These are phyloP conservation scores for Leptodactylus fuscus DNA, from an alignment of 2,113 vertebrate species.

Conservation along the genomic window DNA sequence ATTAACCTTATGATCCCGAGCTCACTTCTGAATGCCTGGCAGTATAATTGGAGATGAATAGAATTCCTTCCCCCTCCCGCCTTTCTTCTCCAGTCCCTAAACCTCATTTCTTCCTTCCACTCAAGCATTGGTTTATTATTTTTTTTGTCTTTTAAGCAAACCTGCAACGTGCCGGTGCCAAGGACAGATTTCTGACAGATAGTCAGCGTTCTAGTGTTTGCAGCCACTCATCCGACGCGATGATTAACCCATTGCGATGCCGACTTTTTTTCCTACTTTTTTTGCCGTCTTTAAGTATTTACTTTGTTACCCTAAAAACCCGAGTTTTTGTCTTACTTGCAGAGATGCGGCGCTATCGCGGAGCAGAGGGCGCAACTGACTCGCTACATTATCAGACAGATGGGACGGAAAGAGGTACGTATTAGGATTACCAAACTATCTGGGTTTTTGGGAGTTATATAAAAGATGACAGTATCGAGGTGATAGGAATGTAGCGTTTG, in stretches of 20 bases:
- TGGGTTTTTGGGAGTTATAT: no score
- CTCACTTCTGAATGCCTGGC: constrained; percentile 85
- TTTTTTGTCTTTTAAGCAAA: constrained; percentile 75
- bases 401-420: neutral
- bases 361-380: constrained; percentile 72
- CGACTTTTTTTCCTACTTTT: constrained; percentile 27
- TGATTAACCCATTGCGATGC: constrained; percentile 14
- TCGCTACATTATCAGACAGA: neutral
- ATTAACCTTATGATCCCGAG: constrained; percentile 90
- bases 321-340: constrained; percentile 58
- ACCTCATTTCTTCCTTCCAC: constrained; percentile 74
- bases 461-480: no score
- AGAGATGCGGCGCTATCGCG: constrained; percentile 81
- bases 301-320: neutral
- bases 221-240: neutral
- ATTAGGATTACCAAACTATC: no score
- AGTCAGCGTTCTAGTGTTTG: constrained; percentile 26
- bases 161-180: constrained; percentile 67
- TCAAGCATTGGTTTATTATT: constrained; percentile 74
- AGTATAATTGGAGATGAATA: constrained; percentile 84
- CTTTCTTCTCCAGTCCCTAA: constrained; percentile 78
- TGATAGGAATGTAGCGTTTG: no score
- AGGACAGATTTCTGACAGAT: constrained; percentile 62
- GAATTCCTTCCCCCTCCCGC: constrained; percentile 67
- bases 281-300: neutral